Conservation (phyloP, 2,113 vertebrate genomes). For the Pseudorasbora parva region DNA sequence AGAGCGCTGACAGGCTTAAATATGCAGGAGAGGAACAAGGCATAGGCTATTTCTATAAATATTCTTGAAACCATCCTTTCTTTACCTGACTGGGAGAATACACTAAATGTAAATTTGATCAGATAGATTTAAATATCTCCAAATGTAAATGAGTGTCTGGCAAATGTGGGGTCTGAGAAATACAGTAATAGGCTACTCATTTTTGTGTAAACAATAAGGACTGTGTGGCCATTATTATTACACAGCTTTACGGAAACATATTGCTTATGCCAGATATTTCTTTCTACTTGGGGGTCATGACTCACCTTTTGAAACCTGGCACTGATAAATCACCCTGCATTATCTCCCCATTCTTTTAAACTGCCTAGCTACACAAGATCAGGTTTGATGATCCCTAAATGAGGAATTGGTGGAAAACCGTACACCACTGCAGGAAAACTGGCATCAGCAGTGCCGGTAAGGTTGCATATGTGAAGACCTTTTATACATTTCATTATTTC, state of each 20-base stretch:
- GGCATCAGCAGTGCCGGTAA: not conserved
- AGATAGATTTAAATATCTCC: not conserved
- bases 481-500: not conserved
- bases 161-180: not conserved
- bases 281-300: slow-evolving; percentile 19
- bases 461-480: slow-evolving; percentile 14
- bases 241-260: slow-evolving; percentile 22
- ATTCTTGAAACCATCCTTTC: not conserved
- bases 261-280: slow-evolving; percentile 14
- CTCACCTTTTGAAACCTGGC: slow-evolving; percentile 12
- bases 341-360: slow-evolving; percentile 34
- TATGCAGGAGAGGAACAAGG: not conserved
- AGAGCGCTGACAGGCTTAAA: not conserved
- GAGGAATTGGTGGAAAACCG: slow-evolving; percentile 30
- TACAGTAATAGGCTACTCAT: not conserved
- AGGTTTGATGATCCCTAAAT: slow-evolving; percentile 21
- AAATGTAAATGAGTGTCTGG: slow-evolving; percentile 3
- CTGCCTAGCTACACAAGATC: slow-evolving; percentile 43
- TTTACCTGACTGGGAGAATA: not conserved
- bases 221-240: not conserved
- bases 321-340: slow-evolving; percentile 35
- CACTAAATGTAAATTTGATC: not conserved
- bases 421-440: slow-evolving; percentile 12
- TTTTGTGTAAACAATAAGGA: slow-evolving; percentile 12
- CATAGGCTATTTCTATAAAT: slow-evolving; percentile 27